Evolutionary conservation across 2,797 vertebrate genomes (phyloP), one percentile per base, ranked within the genome.

Genomic region (Todus mexicanus): DNA sequence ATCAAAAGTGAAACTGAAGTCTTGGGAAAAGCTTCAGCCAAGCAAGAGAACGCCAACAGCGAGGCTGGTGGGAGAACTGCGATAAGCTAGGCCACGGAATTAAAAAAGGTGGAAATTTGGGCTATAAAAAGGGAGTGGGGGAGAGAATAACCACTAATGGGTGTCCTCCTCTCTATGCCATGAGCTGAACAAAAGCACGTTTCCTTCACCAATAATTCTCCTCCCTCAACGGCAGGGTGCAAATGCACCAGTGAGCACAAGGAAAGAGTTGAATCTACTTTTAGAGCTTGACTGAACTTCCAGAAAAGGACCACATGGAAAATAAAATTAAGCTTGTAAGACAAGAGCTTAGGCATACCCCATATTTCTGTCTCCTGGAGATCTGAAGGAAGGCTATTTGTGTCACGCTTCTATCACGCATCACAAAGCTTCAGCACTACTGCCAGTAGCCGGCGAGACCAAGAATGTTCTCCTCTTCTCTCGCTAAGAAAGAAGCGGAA

Each of bases 401-500:
- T 79, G 74, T 81, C 45, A 33, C 33, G 45, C 10, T 61, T 82
- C 16, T 12, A 87, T 29, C 81, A 73, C 68, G 48, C 35, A 57
- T 71, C 79, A 79, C 72, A 87, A 80, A 87, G 38, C 75, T 83
- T 73, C 35, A 50, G 69, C 57, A n/a, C 33, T 80, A 50, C 69
- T 61, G 57, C 81, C 93, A 89, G 71, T 3, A 82, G 80, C 68
- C 40, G 29, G 38, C 0, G 0, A 92, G 75, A 76, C 64, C 60
- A 90, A 71, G 84, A 57, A 87, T 87, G 66, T 83, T 89, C 47
- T 77, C n/a, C 29, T 79, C 66, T 89, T 76, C 38, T 61, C 42
- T 59, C 48, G 53, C 48, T 35, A 57, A 93, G 81, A 87, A 91
- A 87, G 72, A 38, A 95, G 75, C 43, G 26, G 92, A 92, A 95